These are phyloP conservation scores for Acipenser oxyrinchus DNA, from an alignment of 2,797 vertebrate genomes.

Conservation along the genomic window DNA sequence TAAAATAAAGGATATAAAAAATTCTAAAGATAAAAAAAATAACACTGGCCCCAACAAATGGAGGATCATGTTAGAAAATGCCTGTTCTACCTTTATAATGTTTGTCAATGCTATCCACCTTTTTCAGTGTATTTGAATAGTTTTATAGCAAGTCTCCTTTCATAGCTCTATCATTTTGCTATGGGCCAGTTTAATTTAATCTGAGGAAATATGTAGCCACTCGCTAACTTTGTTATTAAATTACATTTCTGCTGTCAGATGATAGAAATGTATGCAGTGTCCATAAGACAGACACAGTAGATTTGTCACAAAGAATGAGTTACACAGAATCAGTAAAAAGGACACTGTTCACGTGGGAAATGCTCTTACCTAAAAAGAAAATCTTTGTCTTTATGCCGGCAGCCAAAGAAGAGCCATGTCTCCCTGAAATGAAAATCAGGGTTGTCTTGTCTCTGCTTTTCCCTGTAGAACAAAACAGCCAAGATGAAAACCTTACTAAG, in stretches of 20 bases:
- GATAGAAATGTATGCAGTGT: background rate
- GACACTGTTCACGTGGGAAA: background rate
- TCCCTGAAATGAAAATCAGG: conserved; percentile 61
- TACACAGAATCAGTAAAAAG: background rate
- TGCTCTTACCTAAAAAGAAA: conserved; percentile 78
- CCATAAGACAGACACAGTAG: conserved; percentile 11
- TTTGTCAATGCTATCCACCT: no score
- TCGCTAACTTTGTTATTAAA: no score
- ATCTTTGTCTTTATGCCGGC: conserved; percentile 76
- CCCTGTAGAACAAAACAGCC: conserved; percentile 54
- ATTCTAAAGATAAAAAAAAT: no score
- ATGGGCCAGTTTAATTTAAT: conserved; percentile 25
- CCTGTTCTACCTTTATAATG: no score
- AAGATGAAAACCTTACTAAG: no score
- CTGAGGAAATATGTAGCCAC: conserved; percentile 1
- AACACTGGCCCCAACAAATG: no score
- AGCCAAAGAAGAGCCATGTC: conserved; percentile 89
- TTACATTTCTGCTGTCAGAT: no score
- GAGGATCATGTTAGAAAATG: no score
- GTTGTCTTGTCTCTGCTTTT: conserved; percentile 64
- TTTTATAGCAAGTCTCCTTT: conserved; percentile 21
- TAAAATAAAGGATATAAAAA: no score
- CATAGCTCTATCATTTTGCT: conserved; percentile 24
- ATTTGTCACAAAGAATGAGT: background rate
- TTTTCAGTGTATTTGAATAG: no score